Evolutionary conservation across 2,888 invertebrate species (phyloP).

Genomic region (Philopedon plagiatum): DNA sequence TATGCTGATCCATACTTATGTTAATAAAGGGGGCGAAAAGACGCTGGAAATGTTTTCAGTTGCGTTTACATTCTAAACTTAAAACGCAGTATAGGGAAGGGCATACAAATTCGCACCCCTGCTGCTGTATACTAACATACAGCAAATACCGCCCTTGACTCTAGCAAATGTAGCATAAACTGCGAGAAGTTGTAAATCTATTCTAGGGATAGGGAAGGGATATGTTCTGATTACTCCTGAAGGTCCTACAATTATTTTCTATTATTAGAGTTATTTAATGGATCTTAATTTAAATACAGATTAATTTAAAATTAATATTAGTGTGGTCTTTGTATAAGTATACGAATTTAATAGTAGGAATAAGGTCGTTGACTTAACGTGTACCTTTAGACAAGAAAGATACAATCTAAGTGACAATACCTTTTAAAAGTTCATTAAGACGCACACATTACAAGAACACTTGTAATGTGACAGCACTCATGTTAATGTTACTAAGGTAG

Average conservation of each 20-base stretch:
- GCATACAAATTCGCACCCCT: background rate
- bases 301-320: background rate
- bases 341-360: no score
- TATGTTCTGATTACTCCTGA: slow-evolving; percentile 24
- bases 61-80: background rate
- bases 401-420: no score
- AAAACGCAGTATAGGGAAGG: background rate
- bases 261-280: background rate
- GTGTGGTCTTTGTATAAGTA: background rate
- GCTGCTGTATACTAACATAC: background rate
- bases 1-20: no score
- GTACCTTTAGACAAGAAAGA: no score
- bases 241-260: background rate
- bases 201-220: slow-evolving; percentile 6
- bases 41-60: no score
- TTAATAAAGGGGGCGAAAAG: no score
- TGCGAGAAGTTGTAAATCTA: slow-evolving; percentile 10
- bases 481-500: no score
- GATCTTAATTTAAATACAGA: background rate
- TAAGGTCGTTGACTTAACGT: no score
- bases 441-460: no score
- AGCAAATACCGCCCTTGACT: background rate
- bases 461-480: no score
- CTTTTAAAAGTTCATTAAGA: no score
- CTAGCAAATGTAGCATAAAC: background rate